Base-by-base conservation (phyloP, 2,888 invertebrate genomes). In the Stenchaetothrips biformis region DNA sequence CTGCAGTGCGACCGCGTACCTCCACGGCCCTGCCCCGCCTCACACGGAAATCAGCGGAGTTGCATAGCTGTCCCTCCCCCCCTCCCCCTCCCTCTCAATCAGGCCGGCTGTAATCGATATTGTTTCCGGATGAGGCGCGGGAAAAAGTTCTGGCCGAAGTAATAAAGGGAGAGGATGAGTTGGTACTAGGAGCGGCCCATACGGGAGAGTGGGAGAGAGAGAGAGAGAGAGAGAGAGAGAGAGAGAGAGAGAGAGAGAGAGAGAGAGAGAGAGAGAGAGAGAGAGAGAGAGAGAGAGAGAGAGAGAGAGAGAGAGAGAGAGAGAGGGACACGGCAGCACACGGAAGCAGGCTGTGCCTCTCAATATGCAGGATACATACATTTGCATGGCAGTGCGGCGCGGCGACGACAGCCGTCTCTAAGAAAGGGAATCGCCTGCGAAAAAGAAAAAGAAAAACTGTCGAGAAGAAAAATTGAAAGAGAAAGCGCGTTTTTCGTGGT, bases 51-150 rank as follows among this genome's bases (percentile, higher is more conserved):
- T 37, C 37, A 37, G 37, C 37, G 37, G 37, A 37, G 37, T 37
- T 37, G 37, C 37, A 37, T 37, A 37, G 37, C 53, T 53, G 11
- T 16, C 53, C 62, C 62, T n/a, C 62, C n/a, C 62, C 62, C 21
- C 21, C 2, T 6, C 67, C 21, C 21, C 0, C 21, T n/a, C n/a
- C n/a, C 67, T n/a, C 67, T 67, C 67, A 67, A 67, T 67, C 67
- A 21, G 67, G 67, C 67, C 21, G 67, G 21, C 21, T 67, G 67
- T 67, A 67, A 67, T 67, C 67, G 67, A 67, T 67, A 67, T 67
- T 67, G 67, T 67, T 67, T 67, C 67, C 67, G 67, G 67, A 67
- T 67, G 67, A 21, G 67, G 67, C 67, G 67, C n/a, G 67, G 67
- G n/a, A 67, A 67, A 67, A 67, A 67, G 67, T 67, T 67, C 21